Conservation (phyloP, 53 echinoderm and acorn worm species). For the Temnopleurus reevesii region DNA sequence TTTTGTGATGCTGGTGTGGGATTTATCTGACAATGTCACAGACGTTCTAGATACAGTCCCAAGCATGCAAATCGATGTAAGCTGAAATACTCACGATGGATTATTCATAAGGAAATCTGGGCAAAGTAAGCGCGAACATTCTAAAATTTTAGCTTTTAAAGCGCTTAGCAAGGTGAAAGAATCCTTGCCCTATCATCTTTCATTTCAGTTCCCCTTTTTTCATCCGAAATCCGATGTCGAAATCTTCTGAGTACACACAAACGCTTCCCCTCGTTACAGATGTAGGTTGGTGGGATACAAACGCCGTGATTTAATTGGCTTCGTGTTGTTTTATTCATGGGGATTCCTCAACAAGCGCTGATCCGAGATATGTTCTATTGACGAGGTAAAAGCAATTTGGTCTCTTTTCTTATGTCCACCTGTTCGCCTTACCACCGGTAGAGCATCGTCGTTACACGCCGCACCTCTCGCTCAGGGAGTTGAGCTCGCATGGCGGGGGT, state of each 20-base stretch:
- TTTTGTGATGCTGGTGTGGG: not conserved
- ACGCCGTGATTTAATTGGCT: slow-evolving; percentile 31
- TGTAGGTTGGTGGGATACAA: slow-evolving; percentile 3
- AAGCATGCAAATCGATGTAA: not conserved
- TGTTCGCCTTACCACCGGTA: not conserved
- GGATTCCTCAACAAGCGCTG: not conserved
- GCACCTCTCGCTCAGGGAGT: slow-evolving; percentile 18
- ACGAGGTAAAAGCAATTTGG: not conserved
- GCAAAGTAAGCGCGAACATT: not conserved
- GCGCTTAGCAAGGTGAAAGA: slow-evolving; percentile 32
- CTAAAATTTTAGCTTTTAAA: slow-evolving; percentile 45
- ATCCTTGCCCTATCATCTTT: not conserved
- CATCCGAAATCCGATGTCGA: not conserved
- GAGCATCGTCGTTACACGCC: not conserved
- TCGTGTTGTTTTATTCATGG: slow-evolving; percentile 46
- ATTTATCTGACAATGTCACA: slow-evolving; percentile 13
- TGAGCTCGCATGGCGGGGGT: not conserved
- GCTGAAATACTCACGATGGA: slow-evolving; percentile 11
- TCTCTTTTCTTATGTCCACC: not conserved
- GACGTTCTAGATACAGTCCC: slow-evolving; percentile 6
- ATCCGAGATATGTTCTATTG: slow-evolving; percentile 35
- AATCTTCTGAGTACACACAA: not conserved
- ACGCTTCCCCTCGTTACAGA: not conserved
- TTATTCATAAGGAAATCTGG: not conserved
- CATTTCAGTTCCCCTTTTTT: not conserved